phyloP scores from a whole-genome alignment of 2,888 invertebrate genomes.

The Melanargia galathea region DNA sequence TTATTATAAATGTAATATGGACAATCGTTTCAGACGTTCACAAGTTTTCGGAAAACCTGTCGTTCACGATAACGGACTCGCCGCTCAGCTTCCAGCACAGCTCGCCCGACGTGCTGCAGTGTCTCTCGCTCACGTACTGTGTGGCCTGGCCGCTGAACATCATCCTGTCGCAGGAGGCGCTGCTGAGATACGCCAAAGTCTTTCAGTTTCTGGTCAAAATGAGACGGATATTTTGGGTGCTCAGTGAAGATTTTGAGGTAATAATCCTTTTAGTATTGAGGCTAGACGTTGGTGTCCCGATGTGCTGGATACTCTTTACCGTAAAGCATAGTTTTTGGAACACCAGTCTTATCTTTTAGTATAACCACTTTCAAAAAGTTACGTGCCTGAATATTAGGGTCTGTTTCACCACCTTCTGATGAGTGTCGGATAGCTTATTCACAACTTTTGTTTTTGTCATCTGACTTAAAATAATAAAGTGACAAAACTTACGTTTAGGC shows the following conservation, averaged over 20 bases:
- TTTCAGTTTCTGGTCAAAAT: slow-evolving; percentile 90
- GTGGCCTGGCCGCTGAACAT: slow-evolving; percentile 91
- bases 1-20: too few species aligned
- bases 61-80: slow-evolving; percentile 83
- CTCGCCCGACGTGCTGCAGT: slow-evolving; percentile 85
- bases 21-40: slow-evolving; percentile 67
- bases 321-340: too few species aligned
- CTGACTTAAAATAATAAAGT: too few species aligned
- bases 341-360: too few species aligned
- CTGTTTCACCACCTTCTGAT: too few species aligned
- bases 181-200: slow-evolving; percentile 87
- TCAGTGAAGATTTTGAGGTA: slow-evolving; percentile 86
- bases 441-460: too few species aligned
- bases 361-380: too few species aligned
- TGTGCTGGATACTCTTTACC: too few species aligned
- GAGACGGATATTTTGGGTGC: slow-evolving; percentile 88
- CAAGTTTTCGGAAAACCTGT: slow-evolving; percentile 83
- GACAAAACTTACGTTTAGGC: too few species aligned
- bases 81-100: slow-evolving; percentile 84
- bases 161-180: slow-evolving; percentile 86
- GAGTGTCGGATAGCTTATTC: too few species aligned
- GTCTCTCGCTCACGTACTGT: slow-evolving; percentile 86
- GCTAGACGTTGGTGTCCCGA: neutral
- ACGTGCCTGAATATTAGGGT: too few species aligned
- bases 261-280: neutral